Evolutionary conservation across 2,888 invertebrate species (phyloP), one percentile per base, ranked within the genome.

Genomic region (Neelides folsomi): DNA sequence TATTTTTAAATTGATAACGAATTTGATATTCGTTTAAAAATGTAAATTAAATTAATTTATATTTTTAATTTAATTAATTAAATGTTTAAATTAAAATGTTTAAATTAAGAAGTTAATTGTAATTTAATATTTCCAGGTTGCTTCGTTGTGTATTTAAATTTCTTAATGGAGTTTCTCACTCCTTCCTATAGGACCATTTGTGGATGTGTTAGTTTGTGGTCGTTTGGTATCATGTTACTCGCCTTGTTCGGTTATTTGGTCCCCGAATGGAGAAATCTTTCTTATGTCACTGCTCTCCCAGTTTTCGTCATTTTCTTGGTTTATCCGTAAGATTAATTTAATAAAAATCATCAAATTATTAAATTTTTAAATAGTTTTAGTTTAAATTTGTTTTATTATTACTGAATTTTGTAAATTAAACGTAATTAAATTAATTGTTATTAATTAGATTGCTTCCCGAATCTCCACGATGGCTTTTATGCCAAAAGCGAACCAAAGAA

Each of bases 161-260:
- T 61, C 20, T 49, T 63, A 2, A 63, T 63, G 63, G 63, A 63
- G 44, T 63, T 55, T 47, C 52, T 63, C 13, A 61, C 60, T 1
- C 63, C 63, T 8, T 53, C 57, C 1, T 61, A 55, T 53, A 13
- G 63, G 27, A 58, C 58, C 1, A 57, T 63, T 45, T 63, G 63
- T 46, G 63, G 63, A 2, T 54, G 51, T 36, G 55, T 63, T 1
- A 57, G 53, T 12, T 47, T 63, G 1, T 63, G 63, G 63, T 57
- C 63, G 1, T n/a, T 61, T 7, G 63, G 63, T 10, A 59, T 60
- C 49, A 63, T 63, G 51, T 36, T 59, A 1, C 37, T 62, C 10
- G 59, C 56, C 16, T 34, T 62, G 13, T 18, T 35, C 13, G 56
- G 58, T 1, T 59, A 62, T 34, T 49, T 56, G 6, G 8, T 56